Base-by-base conservation (phyloP, 1,140 invertebrate genomes). In the Parasteatoda tepidariorum region DNA sequence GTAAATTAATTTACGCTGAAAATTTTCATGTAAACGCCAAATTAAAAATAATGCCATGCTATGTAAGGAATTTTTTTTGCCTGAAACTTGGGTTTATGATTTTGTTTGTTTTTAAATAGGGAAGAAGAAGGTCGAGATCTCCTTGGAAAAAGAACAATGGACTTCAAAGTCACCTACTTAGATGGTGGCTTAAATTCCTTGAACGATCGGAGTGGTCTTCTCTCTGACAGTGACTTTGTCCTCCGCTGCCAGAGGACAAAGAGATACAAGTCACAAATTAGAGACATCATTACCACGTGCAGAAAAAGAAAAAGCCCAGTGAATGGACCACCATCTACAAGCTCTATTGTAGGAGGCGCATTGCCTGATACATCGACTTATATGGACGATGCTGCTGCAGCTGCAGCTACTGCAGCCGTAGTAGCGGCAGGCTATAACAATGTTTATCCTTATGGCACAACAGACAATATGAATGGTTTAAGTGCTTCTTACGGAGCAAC, bases 91-190 rank as follows among this genome's bases (percentile, higher is more conserved):
- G n/a, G n/a, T n/a, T n/a, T n/a, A n/a, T n/a, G n/a, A n/a, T n/a
- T n/a, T 31, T 28, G 6, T 66, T 54, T 48, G 30, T 78, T 31
- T 24, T 24, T n/a, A 30, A 91, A 24, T 90, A 98, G 97, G 93
- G 97, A 99, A 88, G 98, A 99, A 90, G 98, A 99, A 92, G 98
- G 97, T 15, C 92, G 96, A 74, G 97, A 99, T 90, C 90, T 99
- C 38, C 92, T 98, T 9, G 96, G 96, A 7, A 99, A 99, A 89
- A 92, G 98, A 75, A 99, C 97, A 0, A 98, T 98, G 95, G 97
- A 99, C 89, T 99, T 99, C 88, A 99, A 99, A 92, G 96, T 98
- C 24, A 98, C 97, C 87, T 99, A 99, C 89, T 91, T 97, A 86
- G 96, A 98, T 87, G 96, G 96, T 0, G 96, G 96, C 2, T 90